phyloP scores from a whole-genome alignment of 2,888 invertebrate species.

The Fabriciana adippe region DNA sequence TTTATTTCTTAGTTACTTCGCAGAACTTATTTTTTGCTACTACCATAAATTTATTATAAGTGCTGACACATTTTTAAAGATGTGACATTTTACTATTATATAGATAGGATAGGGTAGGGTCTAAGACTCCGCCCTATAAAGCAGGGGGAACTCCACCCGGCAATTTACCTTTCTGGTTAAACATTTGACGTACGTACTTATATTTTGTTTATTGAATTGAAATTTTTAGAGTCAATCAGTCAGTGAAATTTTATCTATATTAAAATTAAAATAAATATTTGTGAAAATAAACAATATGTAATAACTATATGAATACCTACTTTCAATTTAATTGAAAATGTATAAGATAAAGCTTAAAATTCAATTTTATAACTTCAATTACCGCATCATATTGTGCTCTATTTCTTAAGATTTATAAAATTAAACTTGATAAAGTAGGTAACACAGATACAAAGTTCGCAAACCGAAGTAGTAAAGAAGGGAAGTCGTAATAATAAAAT shows the following conservation, averaged over 20 bases:
- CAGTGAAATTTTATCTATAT: too few species aligned
- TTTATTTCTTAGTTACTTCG: neutral
- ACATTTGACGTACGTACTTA: neutral
- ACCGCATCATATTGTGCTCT: too few species aligned
- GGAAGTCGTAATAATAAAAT: neutral
- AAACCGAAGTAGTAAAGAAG: neutral
- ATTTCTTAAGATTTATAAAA: too few species aligned
- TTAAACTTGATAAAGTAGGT: too few species aligned
- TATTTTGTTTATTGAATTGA: neutral
- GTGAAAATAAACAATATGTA: too few species aligned
- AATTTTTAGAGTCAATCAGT: neutral
- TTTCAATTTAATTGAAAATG: too few species aligned
- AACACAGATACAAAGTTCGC: neutral
- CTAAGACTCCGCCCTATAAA: conserved; percentile 40
- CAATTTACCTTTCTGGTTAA: conserved; percentile 32
- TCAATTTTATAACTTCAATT: too few species aligned
- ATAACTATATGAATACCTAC: too few species aligned
- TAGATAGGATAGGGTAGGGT: conserved; percentile 33
- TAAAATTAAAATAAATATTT: too few species aligned
- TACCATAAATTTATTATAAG: neutral
- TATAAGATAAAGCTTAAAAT: too few species aligned
- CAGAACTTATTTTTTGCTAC: neutral
- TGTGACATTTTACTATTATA: conserved; percentile 13
- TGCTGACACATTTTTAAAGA: conserved; percentile 21
- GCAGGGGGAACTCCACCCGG: conserved; percentile 41